Conservation (phyloP, 2,888 invertebrate species). For the Pristionchus arcanus region DNA sequence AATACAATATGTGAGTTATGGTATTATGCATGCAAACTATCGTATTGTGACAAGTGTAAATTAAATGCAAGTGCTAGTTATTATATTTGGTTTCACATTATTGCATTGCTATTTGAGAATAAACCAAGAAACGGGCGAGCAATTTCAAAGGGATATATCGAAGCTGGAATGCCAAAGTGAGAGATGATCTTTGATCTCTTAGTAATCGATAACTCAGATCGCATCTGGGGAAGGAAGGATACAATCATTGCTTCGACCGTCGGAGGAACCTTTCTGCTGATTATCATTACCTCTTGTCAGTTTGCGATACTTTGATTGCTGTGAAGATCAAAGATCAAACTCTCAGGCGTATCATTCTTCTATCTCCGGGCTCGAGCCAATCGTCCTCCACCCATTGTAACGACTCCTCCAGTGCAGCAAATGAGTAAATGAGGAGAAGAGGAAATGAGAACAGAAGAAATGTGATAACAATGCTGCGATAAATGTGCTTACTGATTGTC, state of each 20-base stretch:
- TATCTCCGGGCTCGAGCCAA: neutral
- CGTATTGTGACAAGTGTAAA: no score
- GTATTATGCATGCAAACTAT: no score
- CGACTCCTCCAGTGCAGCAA: neutral
- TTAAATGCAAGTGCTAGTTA: no score
- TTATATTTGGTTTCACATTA: no score
- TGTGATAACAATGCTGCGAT: slow-evolving; percentile 16
- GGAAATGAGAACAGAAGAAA: neutral
- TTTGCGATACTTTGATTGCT: neutral
- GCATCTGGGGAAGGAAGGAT: neutral
- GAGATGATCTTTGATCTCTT: neutral
- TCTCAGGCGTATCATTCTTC: neutral
- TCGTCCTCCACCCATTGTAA: neutral
- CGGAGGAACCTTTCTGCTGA: neutral
- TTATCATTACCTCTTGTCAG: neutral
- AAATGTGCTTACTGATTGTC: neutral
- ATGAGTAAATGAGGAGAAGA: neutral
- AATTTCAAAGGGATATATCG: neutral
- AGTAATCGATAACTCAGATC: neutral
- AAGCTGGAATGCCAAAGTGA: neutral
- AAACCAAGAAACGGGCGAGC: neutral
- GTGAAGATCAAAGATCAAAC: neutral
- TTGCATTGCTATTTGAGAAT: no score
- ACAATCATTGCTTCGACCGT: slow-evolving; percentile 1
- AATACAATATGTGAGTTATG: neutral